A percentile compares a stretch with the other conserved stretches of the same genome.
Conservation (phyloP, 2,888 invertebrate species). For the Teinopalpus imperialis region DNA sequence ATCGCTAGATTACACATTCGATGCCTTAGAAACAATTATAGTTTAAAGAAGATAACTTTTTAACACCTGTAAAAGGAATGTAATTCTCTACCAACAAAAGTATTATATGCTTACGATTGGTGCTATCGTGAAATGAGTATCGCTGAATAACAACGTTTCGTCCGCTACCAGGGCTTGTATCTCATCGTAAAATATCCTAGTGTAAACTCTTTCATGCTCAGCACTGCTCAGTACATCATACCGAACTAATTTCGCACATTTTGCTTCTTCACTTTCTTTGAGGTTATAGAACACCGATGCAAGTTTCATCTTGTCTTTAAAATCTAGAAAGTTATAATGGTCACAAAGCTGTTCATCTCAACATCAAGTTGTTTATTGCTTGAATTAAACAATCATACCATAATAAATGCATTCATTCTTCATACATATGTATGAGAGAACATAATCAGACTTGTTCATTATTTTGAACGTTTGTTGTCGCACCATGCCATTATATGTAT, state of each 20-base stretch:
- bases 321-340: conserved; percentile 58
- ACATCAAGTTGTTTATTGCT: too few relatives aligned
- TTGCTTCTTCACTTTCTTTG: conserved; percentile 58
- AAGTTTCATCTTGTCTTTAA: conserved; percentile 66
- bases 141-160: conserved; percentile 56
- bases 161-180: conserved; percentile 67
- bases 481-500: conserved; percentile 82
- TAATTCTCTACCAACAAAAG: not conserved
- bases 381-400: conserved; percentile 46
- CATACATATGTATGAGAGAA: conserved; percentile 82
- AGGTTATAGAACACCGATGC: conserved; percentile 59
- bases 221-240: conserved; percentile 67
- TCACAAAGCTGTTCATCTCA: too few relatives aligned
- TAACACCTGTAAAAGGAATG: too few relatives aligned
- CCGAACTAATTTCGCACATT: conserved; percentile 57
- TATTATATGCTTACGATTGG: conserved; percentile 69
- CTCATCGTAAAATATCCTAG: conserved; percentile 70
- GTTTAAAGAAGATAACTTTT: too few relatives aligned
- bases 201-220: conserved; percentile 68
- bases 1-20: too few relatives aligned
- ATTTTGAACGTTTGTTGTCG: conserved; percentile 75
- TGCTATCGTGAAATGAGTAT: conserved; percentile 72
- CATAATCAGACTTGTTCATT: conserved; percentile 77
- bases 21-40: too few relatives aligned
- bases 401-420: conserved; percentile 65